Evolutionary conservation across 2,797 vertebrate species (phyloP).

Genomic region (Gadopsis marmoratus): DNA sequence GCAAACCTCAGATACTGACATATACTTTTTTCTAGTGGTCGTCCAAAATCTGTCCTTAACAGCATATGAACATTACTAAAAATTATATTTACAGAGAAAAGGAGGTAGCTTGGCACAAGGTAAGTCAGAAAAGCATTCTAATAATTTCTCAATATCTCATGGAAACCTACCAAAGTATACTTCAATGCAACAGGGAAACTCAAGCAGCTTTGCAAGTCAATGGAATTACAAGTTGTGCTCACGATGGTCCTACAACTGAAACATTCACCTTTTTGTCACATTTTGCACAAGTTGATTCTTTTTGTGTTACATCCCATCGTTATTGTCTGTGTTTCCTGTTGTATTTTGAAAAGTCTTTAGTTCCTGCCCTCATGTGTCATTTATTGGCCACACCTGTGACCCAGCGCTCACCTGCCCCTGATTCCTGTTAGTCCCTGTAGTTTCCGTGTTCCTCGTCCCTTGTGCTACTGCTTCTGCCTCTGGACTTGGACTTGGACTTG

Average conservation of each 20-base stretch:
- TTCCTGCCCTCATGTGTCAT: too few relatives aligned
- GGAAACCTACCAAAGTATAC: neutral
- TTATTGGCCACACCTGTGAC: too few relatives aligned
- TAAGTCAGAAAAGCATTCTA: neutral
- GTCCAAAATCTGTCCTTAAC: neutral
- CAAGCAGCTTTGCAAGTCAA: neutral
- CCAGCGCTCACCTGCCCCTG: too few relatives aligned
- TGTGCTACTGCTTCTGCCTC: too few relatives aligned
- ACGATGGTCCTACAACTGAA: neutral
- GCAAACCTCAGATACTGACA: slow-evolving; percentile 18
- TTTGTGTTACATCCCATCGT: too few relatives aligned
- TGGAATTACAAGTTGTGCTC: neutral
- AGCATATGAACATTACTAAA: neutral
- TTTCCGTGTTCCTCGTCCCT: too few relatives aligned
- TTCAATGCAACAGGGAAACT: slow-evolving; percentile 5
- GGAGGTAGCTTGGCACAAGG: neutral
- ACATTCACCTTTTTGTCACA: neutral
- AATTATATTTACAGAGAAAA: neutral
- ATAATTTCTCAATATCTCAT: slow-evolving; percentile 8
- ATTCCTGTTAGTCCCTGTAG: too few relatives aligned
- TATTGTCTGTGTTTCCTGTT: too few relatives aligned
- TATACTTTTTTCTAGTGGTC: too few relatives aligned
- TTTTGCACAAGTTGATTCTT: neutral
- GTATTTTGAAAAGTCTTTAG: too few relatives aligned
- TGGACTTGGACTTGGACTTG: too few relatives aligned